A percentile compares a stretch with the other conserved stretches of the same genome.
phyloP scores from a whole-genome alignment of 2,113 vertebrate genomes.

The Myiagra hebetior region DNA sequence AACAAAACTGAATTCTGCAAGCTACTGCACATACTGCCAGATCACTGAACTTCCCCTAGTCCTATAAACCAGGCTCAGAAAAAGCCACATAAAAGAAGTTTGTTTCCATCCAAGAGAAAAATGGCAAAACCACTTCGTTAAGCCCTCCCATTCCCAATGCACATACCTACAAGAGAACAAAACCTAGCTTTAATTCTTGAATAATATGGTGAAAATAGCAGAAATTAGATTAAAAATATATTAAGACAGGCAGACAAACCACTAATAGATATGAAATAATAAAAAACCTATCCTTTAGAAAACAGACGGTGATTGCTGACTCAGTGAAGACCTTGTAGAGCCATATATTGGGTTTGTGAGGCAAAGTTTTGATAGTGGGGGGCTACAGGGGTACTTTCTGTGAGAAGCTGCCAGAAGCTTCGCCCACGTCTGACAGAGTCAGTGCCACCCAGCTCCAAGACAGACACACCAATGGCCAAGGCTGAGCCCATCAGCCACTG shows the following conservation, averaged over 20 bases:
- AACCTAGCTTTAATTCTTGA: background rate
- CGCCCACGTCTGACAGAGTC: background rate
- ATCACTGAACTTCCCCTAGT: background rate
- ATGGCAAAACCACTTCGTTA: background rate
- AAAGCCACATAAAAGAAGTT: background rate
- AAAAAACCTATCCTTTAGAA: background rate
- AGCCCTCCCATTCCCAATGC: background rate
- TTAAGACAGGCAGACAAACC: background rate
- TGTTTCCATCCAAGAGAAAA: background rate
- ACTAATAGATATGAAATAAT: background rate
- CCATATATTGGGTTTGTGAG: background rate
- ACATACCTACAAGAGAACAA: background rate
- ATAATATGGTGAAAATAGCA: background rate
- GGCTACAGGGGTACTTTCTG: background rate
- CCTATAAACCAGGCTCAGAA: background rate
- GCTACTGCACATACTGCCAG: background rate
- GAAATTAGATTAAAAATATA: background rate
- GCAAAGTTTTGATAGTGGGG: accelerated
- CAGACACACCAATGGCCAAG: background rate
- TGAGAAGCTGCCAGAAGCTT: background rate
- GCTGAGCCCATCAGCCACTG: background rate
- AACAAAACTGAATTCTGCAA: background rate
- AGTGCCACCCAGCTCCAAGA: background rate
- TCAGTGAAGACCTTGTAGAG: background rate
- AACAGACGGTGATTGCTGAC: background rate